Conservation (phyloP, 2,113 vertebrate species). For the Pseudopodoces humilis region DNA sequence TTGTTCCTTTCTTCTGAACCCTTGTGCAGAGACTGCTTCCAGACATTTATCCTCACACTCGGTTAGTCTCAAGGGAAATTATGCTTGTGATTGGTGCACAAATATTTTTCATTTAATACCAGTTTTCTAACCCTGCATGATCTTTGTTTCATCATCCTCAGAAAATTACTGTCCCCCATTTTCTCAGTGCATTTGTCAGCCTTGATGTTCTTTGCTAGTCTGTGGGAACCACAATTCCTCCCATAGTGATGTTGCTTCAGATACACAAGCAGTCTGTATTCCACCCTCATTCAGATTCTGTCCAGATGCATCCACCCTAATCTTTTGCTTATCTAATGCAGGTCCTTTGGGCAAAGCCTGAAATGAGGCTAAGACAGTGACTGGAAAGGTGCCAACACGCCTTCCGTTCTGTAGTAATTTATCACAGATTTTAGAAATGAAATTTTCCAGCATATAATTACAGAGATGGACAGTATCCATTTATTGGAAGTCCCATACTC, state of each 20-base stretch:
- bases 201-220: not conserved
- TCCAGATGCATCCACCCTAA: slow-evolving; percentile 19
- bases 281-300: not conserved
- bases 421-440: not conserved
- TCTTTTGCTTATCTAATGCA: slow-evolving; percentile 40
- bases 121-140: not conserved
- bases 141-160: not conserved
- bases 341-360: slow-evolving; percentile 21
- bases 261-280: not conserved
- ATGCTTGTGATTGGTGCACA: not conserved
- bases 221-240: slow-evolving; percentile 16
- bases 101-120: not conserved
- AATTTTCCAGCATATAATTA: not conserved
- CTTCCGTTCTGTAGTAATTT: slow-evolving; percentile 13
- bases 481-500: not conserved
- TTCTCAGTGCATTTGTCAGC: not conserved
- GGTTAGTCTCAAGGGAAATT: not conserved
- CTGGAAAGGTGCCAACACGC: slow-evolving; percentile 28
- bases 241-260: not conserved
- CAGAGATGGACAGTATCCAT: not conserved
- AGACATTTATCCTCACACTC: not conserved
- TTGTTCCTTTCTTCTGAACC: not conserved
- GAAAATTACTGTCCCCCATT: not conserved
- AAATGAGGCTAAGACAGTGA: not conserved
- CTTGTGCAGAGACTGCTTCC: not conserved